phyloP scores from a whole-genome alignment of 1,140 invertebrate species.

The Hycleus cichorii region DNA sequence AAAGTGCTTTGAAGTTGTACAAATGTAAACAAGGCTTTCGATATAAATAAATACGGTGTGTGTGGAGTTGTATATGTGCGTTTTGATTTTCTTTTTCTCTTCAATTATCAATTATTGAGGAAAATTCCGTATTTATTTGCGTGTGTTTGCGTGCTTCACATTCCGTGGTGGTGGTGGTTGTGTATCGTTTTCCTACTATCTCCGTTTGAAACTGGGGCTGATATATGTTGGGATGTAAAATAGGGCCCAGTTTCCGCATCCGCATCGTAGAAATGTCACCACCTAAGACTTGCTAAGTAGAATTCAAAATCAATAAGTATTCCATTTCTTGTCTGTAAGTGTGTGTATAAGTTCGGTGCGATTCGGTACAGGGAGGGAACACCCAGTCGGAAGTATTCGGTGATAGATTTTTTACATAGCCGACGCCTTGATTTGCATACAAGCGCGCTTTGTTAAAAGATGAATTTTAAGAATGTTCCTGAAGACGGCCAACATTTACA shows the following conservation, averaged over 20 bases:
- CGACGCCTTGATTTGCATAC: slow-evolving; percentile 34
- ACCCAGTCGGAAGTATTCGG: slow-evolving; percentile 30
- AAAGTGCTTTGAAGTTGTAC: too few species aligned
- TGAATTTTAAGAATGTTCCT: slow-evolving; percentile 18
- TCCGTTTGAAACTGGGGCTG: too few species aligned
- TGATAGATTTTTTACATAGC: slow-evolving; percentile 33
- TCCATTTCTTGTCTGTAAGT: slow-evolving; percentile 33
- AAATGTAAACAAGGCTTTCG: too few species aligned
- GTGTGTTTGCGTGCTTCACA: too few species aligned
- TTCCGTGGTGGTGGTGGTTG: too few species aligned
- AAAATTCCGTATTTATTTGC: too few species aligned
- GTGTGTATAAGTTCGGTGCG: slow-evolving; percentile 22
- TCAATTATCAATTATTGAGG: too few species aligned
- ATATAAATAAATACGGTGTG: too few species aligned
- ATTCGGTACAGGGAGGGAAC: slow-evolving; percentile 21
- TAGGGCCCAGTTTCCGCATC: background rate
- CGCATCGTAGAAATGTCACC: slow-evolving; percentile 24
- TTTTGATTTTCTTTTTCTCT: too few species aligned
- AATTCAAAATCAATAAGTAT: slow-evolving; percentile 39
- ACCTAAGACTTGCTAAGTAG: slow-evolving; percentile 36
- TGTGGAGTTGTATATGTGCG: too few species aligned
- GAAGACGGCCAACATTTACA: too few species aligned
- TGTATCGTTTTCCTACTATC: too few species aligned
- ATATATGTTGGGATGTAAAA: background rate
- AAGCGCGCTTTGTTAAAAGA: slow-evolving; percentile 19